phyloP scores from a whole-genome alignment of 2,113 vertebrate species.

The Cynocephalus volans region DNA sequence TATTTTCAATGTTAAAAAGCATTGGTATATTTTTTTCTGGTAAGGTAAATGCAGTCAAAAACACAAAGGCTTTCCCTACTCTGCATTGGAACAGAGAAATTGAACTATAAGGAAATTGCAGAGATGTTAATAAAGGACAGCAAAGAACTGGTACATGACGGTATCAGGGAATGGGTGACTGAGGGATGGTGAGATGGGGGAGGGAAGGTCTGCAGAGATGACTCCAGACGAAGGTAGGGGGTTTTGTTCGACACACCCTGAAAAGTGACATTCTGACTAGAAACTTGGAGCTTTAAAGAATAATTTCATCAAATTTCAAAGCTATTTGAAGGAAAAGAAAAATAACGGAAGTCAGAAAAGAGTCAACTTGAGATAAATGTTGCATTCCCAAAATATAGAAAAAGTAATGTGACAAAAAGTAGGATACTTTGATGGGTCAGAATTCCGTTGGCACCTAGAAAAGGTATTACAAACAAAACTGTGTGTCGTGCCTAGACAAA shows the following conservation, averaged over 20 bases:
- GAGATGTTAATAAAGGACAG: background rate
- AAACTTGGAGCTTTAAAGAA: background rate
- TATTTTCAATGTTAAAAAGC: background rate
- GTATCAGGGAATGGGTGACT: background rate
- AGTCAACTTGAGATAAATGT: background rate
- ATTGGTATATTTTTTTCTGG: background rate
- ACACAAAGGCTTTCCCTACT: background rate
- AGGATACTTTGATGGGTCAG: background rate
- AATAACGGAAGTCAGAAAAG: background rate
- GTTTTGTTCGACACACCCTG: background rate
- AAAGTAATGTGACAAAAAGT: background rate
- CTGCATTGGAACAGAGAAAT: background rate
- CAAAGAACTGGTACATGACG: background rate
- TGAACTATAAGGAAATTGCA: background rate
- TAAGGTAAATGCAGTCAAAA: background rate
- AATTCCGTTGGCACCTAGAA: background rate
- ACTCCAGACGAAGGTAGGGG: background rate
- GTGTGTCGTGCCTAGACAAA: background rate
- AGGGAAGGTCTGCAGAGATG: background rate
- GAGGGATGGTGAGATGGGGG: background rate
- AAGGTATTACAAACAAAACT: constrained; percentile 50
- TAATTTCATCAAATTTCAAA: constrained; percentile 14
- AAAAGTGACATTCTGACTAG: background rate
- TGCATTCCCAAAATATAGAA: background rate
- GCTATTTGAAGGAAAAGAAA: background rate